Evolutionary conservation across 2,888 invertebrate genomes (phyloP), one percentile per base, ranked within the genome.

Genomic region (Halocaridina rubra): DNA sequence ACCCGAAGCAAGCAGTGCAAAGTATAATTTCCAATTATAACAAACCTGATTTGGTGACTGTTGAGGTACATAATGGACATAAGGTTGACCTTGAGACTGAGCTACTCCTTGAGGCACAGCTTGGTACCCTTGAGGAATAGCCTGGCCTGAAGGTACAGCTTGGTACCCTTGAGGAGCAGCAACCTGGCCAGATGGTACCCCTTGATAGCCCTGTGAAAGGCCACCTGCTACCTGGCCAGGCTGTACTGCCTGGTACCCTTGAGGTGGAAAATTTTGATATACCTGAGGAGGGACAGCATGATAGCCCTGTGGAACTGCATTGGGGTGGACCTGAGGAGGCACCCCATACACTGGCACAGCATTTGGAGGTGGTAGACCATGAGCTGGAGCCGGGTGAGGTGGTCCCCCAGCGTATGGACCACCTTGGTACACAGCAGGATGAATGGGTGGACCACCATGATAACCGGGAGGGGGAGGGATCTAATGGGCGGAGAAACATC

Each of bases 401-500:
- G n/a, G n/a, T 19, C 19, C 19, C 22, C 78, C 86, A 61, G 78
- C 79, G 57, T 84, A 67, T 16, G 75, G 79, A 8, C 33, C 67
- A n/a, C 79, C 84, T n/a, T 84, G 74, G 67, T 84, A 80, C 16
- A 82, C 32, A 24, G 82, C 80, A 32, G 86, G 78, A 30, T 86
- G 86, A 32, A 72, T 53, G 7, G 75, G 79, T 24, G 77, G 74
- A 53, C 27, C 39, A 32, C 82, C 82, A 67, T 86, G 61, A 53
- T 86, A 86, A 16, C 86, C 86, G 22, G 86, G 86, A n/a, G 86
- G 86, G 69, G 86, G 86, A 46, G 82, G 82, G 53, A 86, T 86
- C 86, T 86, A 86, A 30, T 64, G 64, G 33, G 77, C 33, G 77
- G 22, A 77, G 71, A 84, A 72, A 84, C 59, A 76, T 57, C 30